Base-by-base conservation (phyloP, 2,888 invertebrate species). In the Parnassius glacialis region DNA sequence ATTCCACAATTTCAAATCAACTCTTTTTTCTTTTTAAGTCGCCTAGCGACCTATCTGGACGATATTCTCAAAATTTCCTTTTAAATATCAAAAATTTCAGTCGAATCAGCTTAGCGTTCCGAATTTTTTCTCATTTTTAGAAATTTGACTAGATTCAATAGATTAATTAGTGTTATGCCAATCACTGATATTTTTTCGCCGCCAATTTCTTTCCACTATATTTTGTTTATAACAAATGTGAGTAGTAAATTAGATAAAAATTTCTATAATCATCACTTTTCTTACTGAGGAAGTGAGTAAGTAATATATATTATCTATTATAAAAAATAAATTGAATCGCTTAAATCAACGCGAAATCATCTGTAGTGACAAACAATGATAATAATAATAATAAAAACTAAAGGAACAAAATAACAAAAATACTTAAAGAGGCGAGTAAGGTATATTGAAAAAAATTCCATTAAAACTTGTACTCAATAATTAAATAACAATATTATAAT, bases 381-480 rank as follows among this genome's bases (percentile, higher is more conserved):
- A 83, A 90, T 88, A 87, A 88, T 87, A 82, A 83, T 84, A 83
- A 90, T 88, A 88, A 88, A 87, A 86, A 87, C 87, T 88, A 90
- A 89, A 90, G 89, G 90, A 90, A 90, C 87, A 90, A 89, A 88
- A 84, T 85, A 90, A 89, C 87, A 89, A 89, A 88, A 73, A 87
- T 83, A 16, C 16, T 16, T 16, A 89, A 80, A 88, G 80, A 89
- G 83, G 86, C 85, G 87, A 85, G 84, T 86, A 84, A 83, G 83
- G 80, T 87, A 88, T 88, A 88, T 85, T 85, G 85, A 87, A 89
- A 89, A 86, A 86, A 83, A 87, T 85, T 85, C 80, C 81, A 84
- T 86, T 88, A 87, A 87, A 90, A 88, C 90, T 90, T 90, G 91
- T 91, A 91, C 89, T 90, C 90, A 85, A 88, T 89, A 90, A 89